These are phyloP conservation scores for Sepioteuthis lessoniana DNA, from an alignment of 2,888 invertebrate species.

Conservation along the genomic window DNA sequence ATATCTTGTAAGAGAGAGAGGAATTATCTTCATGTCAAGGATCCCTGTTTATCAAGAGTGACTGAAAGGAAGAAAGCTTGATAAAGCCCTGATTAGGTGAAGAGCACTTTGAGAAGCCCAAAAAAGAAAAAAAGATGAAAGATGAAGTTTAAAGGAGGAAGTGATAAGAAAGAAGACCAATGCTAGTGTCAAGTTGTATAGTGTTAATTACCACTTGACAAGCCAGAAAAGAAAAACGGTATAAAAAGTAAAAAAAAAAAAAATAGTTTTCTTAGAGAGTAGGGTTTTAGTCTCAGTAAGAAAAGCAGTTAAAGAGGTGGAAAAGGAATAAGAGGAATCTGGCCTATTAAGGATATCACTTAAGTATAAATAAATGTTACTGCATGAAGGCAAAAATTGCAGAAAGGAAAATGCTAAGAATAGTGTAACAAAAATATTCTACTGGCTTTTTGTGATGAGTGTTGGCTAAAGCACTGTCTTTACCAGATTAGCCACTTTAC, in stretches of 20 bases:
- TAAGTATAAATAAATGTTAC: too few relatives aligned
- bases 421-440: too few relatives aligned
- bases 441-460: too few relatives aligned
- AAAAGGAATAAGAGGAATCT: background rate
- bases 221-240: background rate
- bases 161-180: too few relatives aligned
- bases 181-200: background rate
- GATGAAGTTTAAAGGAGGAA: background rate
- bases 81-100: background rate
- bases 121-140: background rate
- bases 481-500: too few relatives aligned
- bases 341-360: background rate
- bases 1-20: background rate
- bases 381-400: too few relatives aligned
- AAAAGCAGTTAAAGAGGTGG: too few relatives aligned
- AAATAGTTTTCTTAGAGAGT: background rate
- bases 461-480: too few relatives aligned
- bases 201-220: background rate
- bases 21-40: background rate
- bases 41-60: background rate
- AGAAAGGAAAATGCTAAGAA: too few relatives aligned
- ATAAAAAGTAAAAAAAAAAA: background rate
- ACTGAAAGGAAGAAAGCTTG: background rate
- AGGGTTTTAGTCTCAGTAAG: too few relatives aligned
- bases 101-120: background rate